A percentile compares a stretch with the other conserved stretches of the same genome.
Conservation (phyloP, 2,113 vertebrate species). For the Cyphomyrus discorhynchus region DNA sequence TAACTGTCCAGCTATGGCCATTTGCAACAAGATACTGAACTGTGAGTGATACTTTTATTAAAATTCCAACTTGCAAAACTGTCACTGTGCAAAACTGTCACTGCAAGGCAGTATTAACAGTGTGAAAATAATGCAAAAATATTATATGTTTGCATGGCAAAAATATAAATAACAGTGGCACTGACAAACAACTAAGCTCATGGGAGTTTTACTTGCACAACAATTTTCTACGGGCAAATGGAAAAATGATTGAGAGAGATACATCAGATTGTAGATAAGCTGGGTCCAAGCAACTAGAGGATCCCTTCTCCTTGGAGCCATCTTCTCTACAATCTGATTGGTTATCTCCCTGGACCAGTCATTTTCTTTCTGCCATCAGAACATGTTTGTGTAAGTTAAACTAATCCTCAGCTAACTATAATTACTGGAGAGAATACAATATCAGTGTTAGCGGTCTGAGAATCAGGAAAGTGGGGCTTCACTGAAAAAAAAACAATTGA, state of each 20-base stretch:
- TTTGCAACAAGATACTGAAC: not conserved
- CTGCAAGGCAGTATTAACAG: not conserved
- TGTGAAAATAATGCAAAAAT: not conserved
- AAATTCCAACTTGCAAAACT: not conserved
- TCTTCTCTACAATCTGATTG: too few relatives aligned
- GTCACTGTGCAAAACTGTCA: not conserved
- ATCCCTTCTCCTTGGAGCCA: too few relatives aligned
- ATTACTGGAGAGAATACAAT: not conserved
- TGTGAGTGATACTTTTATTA: not conserved
- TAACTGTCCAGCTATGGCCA: not conserved
- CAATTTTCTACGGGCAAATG: too few relatives aligned
- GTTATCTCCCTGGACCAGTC: too few relatives aligned
- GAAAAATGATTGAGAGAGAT: too few relatives aligned
- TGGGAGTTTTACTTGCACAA: too few relatives aligned
- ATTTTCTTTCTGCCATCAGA: too few relatives aligned
- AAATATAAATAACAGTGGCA: not conserved
- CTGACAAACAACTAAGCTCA: not conserved
- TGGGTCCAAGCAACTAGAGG: too few relatives aligned
- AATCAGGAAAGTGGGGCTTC: not conserved
- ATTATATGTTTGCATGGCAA: not conserved
- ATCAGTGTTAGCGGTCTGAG: not conserved
- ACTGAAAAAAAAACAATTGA: not conserved
- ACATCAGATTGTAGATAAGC: too few relatives aligned
- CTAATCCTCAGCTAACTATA: not conserved
- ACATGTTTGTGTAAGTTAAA: too few relatives aligned